Evolutionary conservation across 2,888 invertebrate species (phyloP), one percentile per base, ranked within the genome.

Genomic region (Hydriomena furcata): DNA sequence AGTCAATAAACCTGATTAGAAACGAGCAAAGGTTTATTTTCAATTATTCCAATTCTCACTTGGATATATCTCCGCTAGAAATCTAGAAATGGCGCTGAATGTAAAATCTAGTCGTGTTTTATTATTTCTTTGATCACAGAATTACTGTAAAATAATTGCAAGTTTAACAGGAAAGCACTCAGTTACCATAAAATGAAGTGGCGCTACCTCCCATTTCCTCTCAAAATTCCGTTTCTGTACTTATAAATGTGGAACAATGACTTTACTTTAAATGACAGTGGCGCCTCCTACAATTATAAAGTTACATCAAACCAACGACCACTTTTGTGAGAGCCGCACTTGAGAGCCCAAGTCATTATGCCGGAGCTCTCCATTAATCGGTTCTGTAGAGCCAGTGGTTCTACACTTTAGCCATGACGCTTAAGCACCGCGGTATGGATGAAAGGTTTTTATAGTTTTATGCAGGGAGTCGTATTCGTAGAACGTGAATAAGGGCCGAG

Each of bases 381-480:
- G 69, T 56, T 54, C 35, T 41, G 36, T 61, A 61, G 62, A 61
- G 41, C 55, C 54, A 31, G 53, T 62, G 69, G 71, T 71, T 75
- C 71, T 64, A 63, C 73, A 72, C 77, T 74, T 66, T 61, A 69
- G 65, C 61, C 60, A 58, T 58, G 59, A 54, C 40, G 43, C 35
- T 46, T 40, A 50, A 50, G 52, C 31, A 63, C 59, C 41, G 51
- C 68, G 69, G 69, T 57, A 49, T 32, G 50, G 66, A 65, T 68
- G 63, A 76, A 76, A 76, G 69, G 73, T 58, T 71, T 75, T 71
- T 72, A 72, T 71, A 70, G 70, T 70, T 49, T 20, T 31, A 41
- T 34, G 2, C 34, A 17, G 12, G 25, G 28, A 36, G 28, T 23
- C 12, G 8, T 30, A 27, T 12, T 20, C 20, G 25, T 44, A 36